Conservation (phyloP, 2,797 vertebrate species). For the Acipenser ruthenus region DNA sequence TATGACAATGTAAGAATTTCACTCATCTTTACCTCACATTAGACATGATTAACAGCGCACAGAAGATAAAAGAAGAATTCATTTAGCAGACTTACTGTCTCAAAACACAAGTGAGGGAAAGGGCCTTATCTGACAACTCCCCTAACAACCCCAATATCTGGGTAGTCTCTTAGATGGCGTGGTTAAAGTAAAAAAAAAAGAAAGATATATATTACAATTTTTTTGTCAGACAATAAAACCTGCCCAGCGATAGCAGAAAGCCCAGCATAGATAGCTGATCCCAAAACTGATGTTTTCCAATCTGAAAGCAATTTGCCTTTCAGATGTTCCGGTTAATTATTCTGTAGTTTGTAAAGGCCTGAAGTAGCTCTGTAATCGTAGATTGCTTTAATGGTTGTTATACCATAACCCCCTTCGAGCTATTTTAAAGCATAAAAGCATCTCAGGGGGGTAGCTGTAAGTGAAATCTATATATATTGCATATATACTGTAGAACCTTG, state of each 20-base stretch:
- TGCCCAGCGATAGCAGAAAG: conserved; percentile 31
- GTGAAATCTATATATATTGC: background rate
- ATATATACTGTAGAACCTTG: background rate
- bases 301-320: conserved; percentile 26
- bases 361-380: conserved; percentile 8
- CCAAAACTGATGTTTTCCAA: conserved; percentile 22
- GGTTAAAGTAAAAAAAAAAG: conserved; percentile 14
- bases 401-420: background rate
- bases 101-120: conserved; percentile 28
- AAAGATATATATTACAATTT: background rate
- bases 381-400: conserved; percentile 10
- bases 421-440: conserved; percentile 1
- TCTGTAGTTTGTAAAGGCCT: conserved; percentile 7
- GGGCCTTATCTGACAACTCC: conserved; percentile 32
- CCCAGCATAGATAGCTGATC: conserved; percentile 12
- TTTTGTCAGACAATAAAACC: conserved; percentile 10
- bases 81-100: conserved; percentile 20
- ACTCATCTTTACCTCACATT: background rate
- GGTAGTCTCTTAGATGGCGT: conserved; percentile 22
- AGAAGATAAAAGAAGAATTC: conserved; percentile 29
- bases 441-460: background rate
- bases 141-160: conserved; percentile 24
- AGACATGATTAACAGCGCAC: background rate
- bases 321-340: conserved; percentile 18
- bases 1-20: background rate